A percentile compares a stretch with the other conserved stretches of the same genome.
Conservation (phyloP, 2,113 vertebrate species). For the Vulpes ferrilata region DNA sequence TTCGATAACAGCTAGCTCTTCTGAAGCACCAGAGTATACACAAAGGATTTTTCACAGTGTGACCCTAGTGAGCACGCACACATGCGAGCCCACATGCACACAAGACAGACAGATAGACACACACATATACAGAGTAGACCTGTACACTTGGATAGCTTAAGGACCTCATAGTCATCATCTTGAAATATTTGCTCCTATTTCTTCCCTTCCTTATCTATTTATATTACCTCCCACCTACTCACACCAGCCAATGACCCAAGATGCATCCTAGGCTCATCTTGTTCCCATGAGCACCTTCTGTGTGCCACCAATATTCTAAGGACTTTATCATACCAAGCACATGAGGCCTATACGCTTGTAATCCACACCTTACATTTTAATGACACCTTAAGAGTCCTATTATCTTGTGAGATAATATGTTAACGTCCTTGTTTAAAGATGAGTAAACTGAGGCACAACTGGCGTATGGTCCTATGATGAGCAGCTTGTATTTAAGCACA, state of each 20-base stretch:
- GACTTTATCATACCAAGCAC: not conserved
- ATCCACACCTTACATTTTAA: not conserved
- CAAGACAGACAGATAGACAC: accelerated
- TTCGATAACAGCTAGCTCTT: not conserved
- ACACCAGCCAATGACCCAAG: not conserved
- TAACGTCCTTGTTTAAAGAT: not conserved
- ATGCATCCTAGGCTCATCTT: not conserved
- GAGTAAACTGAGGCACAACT: slow-evolving; percentile 11
- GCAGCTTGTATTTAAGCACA: not conserved
- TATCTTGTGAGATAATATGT: not conserved
- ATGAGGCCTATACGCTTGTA: not conserved
- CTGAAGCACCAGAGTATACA: not conserved
- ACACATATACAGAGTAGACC: accelerated
- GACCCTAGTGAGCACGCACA: not conserved
- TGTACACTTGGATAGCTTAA: not conserved
- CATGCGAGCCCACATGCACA: not conserved
- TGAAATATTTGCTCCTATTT: not conserved
- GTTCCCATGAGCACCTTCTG: not conserved
- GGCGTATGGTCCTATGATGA: not conserved
- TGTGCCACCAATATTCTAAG: not conserved
- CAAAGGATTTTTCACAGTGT: not conserved
- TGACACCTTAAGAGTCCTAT: not conserved
- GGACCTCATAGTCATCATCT: not conserved
- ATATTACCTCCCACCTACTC: not conserved
- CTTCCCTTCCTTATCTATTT: not conserved